A percentile compares a stretch with the other conserved stretches of the same genome.
phyloP scores from a whole-genome alignment of 2,113 vertebrate species.

The Solea solea region DNA sequence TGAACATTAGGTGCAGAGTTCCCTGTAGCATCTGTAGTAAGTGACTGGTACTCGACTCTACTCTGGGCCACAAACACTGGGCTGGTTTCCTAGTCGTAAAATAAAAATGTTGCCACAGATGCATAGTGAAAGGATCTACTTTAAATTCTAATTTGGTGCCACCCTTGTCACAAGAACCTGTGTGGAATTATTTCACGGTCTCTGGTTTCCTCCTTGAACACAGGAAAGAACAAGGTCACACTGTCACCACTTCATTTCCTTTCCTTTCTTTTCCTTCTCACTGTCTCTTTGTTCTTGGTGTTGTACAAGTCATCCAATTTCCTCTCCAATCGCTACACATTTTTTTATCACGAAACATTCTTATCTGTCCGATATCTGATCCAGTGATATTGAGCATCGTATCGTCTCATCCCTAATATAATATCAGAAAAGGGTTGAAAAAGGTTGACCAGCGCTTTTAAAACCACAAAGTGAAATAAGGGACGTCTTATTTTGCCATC shows the following conservation, averaged over 20 bases:
- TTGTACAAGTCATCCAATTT: neutral
- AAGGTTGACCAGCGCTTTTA: no score
- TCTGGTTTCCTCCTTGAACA: slow-evolving; percentile 6
- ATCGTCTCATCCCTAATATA: no score
- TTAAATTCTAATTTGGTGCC: neutral
- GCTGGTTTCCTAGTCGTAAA: slow-evolving; percentile 24
- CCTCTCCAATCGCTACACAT: no score
- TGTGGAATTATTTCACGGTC: slow-evolving; percentile 27
- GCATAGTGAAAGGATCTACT: no score
- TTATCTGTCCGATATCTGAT: no score
- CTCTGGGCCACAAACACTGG: neutral
- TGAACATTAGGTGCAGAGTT: slow-evolving; percentile 80
- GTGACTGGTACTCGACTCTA: slow-evolving; percentile 57
- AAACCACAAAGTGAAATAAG: no score
- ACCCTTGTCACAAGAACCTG: slow-evolving; percentile 23
- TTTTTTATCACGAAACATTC: no score
- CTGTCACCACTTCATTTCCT: neutral
- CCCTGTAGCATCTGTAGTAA: slow-evolving; percentile 87
- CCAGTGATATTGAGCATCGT: no score
- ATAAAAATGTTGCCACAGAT: neutral
- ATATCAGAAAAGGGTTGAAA: no score
- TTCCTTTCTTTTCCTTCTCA: slow-evolving; percentile 6
- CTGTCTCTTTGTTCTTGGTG: neutral
- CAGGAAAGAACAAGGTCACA: no score
- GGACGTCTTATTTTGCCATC: no score